Percentiles rank a stretch among this genome's conserved stretches.
Conservation (phyloP, 92 coral and sea anemone species). For the Phymanthus crucifer region DNA sequence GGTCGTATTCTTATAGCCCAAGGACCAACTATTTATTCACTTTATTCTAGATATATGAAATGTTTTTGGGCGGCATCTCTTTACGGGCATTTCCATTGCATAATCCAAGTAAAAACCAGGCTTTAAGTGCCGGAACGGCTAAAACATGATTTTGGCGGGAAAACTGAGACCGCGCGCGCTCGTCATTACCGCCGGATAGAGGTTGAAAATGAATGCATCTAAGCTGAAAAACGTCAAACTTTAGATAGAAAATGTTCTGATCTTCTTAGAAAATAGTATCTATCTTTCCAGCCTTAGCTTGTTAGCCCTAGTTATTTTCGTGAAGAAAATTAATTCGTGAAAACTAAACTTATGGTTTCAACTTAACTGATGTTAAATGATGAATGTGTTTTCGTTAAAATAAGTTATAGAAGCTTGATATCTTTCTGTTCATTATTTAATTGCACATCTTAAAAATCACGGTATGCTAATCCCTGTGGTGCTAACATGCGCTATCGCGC, state of each 20-base stretch:
- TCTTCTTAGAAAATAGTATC: background rate
- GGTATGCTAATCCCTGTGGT: background rate
- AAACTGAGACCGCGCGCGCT: background rate
- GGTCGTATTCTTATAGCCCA: background rate
- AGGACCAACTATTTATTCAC: background rate
- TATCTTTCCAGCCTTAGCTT: background rate
- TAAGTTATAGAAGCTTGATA: background rate
- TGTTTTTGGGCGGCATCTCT: background rate
- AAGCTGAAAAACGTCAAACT: background rate
- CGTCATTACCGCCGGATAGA: background rate
- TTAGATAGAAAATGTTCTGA: background rate
- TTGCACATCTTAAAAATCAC: background rate
- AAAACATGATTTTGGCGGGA: conserved; percentile 1
- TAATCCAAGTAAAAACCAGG: background rate
- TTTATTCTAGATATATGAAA: background rate
- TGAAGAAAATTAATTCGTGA: background rate
- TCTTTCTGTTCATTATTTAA: background rate
- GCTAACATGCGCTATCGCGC: background rate
- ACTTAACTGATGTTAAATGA: background rate
- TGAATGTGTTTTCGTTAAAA: background rate
- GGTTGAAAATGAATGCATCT: background rate
- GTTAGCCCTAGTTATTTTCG: background rate
- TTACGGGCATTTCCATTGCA: background rate
- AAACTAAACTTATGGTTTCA: too few relatives aligned
- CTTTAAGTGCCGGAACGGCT: background rate